Base-by-base conservation (phyloP, 2,113 vertebrate genomes). In the Poicephalus meyeri region DNA sequence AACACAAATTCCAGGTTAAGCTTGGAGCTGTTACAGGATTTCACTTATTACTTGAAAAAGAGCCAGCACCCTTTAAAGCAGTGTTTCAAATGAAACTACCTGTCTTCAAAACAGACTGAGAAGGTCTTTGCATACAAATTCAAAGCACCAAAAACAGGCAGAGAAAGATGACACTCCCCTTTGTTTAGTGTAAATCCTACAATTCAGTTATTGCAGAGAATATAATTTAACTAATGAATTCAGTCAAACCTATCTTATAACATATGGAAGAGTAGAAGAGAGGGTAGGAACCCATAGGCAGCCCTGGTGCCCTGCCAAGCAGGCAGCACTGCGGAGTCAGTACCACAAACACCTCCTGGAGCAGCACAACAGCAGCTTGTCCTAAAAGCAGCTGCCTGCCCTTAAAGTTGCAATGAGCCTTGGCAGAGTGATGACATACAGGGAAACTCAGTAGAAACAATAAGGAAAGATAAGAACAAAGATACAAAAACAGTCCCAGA, bases 1-100 rank as follows among this genome's bases (percentile, higher is more conserved):
- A 90, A 94, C 73, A 92, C 66, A 69, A 89, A 89, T 89, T 93
- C 91, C 80, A 94, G 91, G 82, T 94, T 87, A 88, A 88, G 55
- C 47, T 2, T 52, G 33, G 35, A 84, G 47, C 9, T 86, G 74
- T 50, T 94, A 83, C 66, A 69, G 70, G 66, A 88, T 93, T 90
- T 79, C 69, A 73, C 61, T 88, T 74, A 64, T 52, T 77, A 79
- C 33, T 78, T 93, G 76, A 81, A 18, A 18, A 58, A 61, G 42
- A 92, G 88, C 80, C 93, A 89, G 56, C 41, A 84, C 39, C 61
- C 55, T 91, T 95, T 81, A 69, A 79, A 93, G 29, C 2, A 26
- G 9, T 14, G 11, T 10, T 91, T 68, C 46, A 80, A 92, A 81
- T 33, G 7, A 79, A 89, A 76, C 41, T 84, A 77, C 41, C 73